Conservation (phyloP, 2,113 vertebrate species). For the Cranoglanis bouderius region DNA sequence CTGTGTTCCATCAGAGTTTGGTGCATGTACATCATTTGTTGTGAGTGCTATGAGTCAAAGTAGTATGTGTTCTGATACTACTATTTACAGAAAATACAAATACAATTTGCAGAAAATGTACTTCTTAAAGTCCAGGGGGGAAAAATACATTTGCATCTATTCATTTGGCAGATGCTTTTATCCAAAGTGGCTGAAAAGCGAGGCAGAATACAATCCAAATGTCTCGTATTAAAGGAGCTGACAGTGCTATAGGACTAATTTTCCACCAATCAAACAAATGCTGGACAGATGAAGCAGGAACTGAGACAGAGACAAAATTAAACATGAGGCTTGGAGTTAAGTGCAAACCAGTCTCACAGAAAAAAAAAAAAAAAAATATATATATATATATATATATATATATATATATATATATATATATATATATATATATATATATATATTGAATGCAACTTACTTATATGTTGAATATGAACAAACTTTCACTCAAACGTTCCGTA, state of each 20-base stretch:
- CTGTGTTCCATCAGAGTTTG: conserved; percentile 30
- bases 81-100: conserved; percentile 18
- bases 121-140: not conserved
- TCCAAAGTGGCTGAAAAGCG: conserved; percentile 12
- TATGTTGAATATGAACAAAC: not conserved
- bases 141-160: conserved; percentile 2
- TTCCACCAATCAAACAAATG: not conserved
- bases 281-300: not conserved
- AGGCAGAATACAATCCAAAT: not conserved
- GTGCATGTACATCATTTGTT: conserved; percentile 8
- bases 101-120: conserved; percentile 1
- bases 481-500: no score
- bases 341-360: not conserved
- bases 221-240: not conserved
- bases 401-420: no score
- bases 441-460: not conserved
- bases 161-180: conserved; percentile 18
- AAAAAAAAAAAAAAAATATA: not conserved
- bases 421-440: no score
- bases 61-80: not conserved
- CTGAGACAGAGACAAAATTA: not conserved
- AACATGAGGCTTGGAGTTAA: not conserved
- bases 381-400: no score
- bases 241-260: conserved; percentile 5
- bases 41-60: not conserved